A percentile compares a stretch with the other conserved stretches of the same genome.
Conservation (phyloP, 2,888 invertebrate species). For the Sesia apiformis region DNA sequence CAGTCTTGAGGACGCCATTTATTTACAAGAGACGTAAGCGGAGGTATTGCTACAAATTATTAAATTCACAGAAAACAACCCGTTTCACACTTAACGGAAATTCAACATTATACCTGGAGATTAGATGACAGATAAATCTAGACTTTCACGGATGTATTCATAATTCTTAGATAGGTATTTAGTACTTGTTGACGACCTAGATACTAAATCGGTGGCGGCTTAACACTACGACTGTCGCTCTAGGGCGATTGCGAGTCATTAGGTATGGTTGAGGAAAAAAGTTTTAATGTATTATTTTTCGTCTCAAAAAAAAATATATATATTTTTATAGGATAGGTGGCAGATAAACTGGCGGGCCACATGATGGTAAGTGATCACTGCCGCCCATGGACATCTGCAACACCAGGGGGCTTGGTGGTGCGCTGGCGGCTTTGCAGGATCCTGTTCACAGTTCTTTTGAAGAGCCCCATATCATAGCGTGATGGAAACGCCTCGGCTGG, state of each 20-base stretch:
- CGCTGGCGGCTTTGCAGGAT: not conserved
- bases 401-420: not conserved
- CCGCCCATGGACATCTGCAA: not conserved
- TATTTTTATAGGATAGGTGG: not conserved
- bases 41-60: too few relatives aligned
- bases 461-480: not conserved
- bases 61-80: not conserved
- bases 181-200: conserved; percentile 11
- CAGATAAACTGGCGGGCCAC: not conserved
- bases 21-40: too few relatives aligned
- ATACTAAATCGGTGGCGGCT: conserved; percentile 1
- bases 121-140: conserved; percentile 14
- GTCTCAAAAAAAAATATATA: too few relatives aligned
- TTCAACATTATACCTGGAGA: conserved; percentile 12
- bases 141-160: conserved; percentile 19
- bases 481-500: too few relatives aligned
- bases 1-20: too few relatives aligned
- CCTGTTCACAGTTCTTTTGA: not conserved
- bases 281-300: not conserved
- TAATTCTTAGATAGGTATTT: conserved; percentile 17
- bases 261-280: not conserved
- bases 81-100: conserved; percentile 9
- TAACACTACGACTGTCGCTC: conserved; percentile 8
- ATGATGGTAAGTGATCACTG: not conserved
- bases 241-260: not conserved